Percentiles rank a stretch among this genome's conserved stretches.
phyloP scores from a whole-genome alignment of 2,888 invertebrate genomes.

The Sabatieria punctata region DNA sequence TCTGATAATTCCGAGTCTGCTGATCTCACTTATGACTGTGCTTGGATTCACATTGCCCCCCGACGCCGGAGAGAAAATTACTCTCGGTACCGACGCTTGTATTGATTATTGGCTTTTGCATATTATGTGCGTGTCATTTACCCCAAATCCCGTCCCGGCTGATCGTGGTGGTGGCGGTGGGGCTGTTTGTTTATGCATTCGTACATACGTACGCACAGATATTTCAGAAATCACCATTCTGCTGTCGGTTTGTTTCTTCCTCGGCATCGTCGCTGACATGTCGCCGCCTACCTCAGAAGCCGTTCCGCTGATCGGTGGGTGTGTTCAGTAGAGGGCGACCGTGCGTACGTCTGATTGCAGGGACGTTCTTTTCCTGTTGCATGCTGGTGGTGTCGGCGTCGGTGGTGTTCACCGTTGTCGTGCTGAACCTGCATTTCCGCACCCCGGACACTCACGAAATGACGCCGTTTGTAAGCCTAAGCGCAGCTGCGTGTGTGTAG shows the following conservation, averaged over 20 bases:
- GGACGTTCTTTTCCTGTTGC: slow-evolving; percentile 30
- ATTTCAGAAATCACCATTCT: slow-evolving; percentile 30
- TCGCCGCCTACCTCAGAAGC: slow-evolving; percentile 97
- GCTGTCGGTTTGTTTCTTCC: slow-evolving; percentile 90
- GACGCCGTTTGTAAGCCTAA: slow-evolving; percentile 19
- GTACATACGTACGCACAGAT: too few relatives aligned
- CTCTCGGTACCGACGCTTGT: slow-evolving; percentile 57
- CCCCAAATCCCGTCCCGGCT: too few relatives aligned
- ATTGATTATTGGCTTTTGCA: too few relatives aligned
- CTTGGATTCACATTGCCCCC: slow-evolving; percentile 94
- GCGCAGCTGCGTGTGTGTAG: too few relatives aligned
- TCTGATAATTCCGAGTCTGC: slow-evolving; percentile 92
- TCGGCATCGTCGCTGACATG: slow-evolving; percentile 92
- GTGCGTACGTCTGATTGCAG: too few relatives aligned
- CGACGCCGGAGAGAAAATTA: slow-evolving; percentile 95
- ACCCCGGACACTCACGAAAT: slow-evolving; percentile 30
- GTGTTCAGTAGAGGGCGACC: too few relatives aligned
- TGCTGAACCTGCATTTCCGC: slow-evolving; percentile 29
- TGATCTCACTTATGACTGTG: slow-evolving; percentile 95
- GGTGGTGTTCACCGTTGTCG: slow-evolving; percentile 31
- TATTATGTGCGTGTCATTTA: too few relatives aligned
- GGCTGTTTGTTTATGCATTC: too few relatives aligned
- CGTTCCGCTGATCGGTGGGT: slow-evolving; percentile 87
- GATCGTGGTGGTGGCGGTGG: too few relatives aligned
- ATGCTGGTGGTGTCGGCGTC: slow-evolving; percentile 31